phyloP scores from a whole-genome alignment of 1,140 invertebrate genomes.

The Melanaphis sacchari region DNA sequence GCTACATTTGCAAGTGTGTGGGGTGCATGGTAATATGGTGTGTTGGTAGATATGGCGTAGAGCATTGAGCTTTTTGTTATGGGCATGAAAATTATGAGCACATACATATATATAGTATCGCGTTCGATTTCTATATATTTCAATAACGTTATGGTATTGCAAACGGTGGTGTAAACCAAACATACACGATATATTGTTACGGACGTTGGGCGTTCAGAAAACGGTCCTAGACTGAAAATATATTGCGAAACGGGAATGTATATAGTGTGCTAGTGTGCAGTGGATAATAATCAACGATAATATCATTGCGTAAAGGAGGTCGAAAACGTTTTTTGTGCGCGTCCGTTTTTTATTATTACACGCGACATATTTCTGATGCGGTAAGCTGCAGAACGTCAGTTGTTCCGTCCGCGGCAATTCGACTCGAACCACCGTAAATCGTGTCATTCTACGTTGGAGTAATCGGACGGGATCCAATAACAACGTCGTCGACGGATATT shows the following conservation, averaged over 20 bases:
- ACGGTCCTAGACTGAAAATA: no score
- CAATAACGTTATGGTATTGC: not conserved
- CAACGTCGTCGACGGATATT: not conserved
- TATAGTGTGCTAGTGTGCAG: no score
- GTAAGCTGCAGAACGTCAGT: not conserved
- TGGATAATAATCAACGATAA: no score
- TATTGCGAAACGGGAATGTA: no score
- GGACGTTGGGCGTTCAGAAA: not conserved
- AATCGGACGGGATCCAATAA: no score
- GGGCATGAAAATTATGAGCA: not conserved
- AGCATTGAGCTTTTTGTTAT: not conserved
- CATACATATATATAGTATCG: not conserved
- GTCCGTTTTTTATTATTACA: no score
- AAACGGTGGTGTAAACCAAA: not conserved
- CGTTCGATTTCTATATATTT: not conserved
- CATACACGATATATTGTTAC: not conserved
- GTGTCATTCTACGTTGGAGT: not conserved
- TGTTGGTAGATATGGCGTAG: not conserved
- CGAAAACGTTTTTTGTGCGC: no score
- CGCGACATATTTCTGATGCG: not conserved
- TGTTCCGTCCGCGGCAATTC: not conserved
- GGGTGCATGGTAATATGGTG: no score
- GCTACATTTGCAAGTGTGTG: no score
- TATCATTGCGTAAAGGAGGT: no score
- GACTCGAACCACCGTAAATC: not conserved